Conservation (phyloP, 2,797 vertebrate species). For the Poecilia wingei region DNA sequence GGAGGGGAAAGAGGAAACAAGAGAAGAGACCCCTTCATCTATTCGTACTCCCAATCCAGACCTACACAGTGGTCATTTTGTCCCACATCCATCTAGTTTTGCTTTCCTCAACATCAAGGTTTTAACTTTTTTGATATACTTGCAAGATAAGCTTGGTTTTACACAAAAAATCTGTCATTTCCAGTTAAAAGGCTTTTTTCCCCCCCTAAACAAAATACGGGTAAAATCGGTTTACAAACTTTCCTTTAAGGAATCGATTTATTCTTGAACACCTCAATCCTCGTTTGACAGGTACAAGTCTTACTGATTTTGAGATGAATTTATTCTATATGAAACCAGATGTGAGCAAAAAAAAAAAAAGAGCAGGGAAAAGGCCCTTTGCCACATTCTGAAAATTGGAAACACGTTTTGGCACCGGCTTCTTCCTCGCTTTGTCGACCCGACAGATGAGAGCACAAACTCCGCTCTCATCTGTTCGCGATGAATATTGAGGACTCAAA, state of each 20-base stretch:
- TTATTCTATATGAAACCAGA: background rate
- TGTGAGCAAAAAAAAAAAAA: background rate
- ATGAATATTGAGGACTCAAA: background rate
- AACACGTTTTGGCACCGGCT: background rate
- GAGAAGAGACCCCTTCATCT: background rate
- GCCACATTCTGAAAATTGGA: background rate
- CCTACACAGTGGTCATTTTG: background rate
- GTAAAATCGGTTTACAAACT: background rate
- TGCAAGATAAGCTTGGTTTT: background rate
- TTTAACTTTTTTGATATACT: background rate
- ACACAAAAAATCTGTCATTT: background rate
- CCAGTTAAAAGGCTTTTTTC: too few relatives aligned
- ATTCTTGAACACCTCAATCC: background rate
- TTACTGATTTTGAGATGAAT: background rate
- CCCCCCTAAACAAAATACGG: background rate
- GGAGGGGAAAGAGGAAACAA: background rate
- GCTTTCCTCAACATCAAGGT: background rate
- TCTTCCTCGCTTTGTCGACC: background rate
- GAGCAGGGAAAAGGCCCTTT: background rate
- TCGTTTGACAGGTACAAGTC: background rate
- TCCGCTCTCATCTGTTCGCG: background rate
- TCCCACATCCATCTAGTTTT: background rate
- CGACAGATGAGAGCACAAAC: background rate
- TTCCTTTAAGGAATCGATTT: background rate
- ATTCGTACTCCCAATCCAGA: background rate